A percentile compares a stretch with the other conserved stretches of the same genome.
Conservation (phyloP, 2,888 invertebrate genomes). For the Aradus depressus region DNA sequence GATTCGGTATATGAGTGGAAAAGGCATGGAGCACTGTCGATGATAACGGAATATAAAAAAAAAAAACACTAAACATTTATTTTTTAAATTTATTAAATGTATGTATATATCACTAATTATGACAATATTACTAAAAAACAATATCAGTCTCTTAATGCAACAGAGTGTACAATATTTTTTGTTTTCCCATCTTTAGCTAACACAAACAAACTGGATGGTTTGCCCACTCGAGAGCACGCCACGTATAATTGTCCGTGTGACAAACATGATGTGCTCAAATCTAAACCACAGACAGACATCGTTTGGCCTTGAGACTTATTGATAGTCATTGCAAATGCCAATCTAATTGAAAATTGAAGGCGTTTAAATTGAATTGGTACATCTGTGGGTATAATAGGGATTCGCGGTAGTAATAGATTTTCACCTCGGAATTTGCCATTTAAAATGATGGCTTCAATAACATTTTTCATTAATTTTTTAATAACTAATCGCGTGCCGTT, state of each 20-base stretch:
- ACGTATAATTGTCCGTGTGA: constrained; percentile 24
- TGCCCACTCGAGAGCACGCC: constrained; percentile 26
- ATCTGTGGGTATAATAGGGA: constrained; percentile 24
- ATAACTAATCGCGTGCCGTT: constrained; percentile 32
- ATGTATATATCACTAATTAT: too few species aligned
- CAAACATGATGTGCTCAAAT: constrained; percentile 24
- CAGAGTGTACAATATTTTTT: constrained; percentile 31
- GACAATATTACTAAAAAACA: too few species aligned
- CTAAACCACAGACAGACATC: constrained; percentile 18
- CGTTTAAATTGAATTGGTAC: constrained; percentile 24
- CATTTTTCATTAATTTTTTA: constrained; percentile 30
- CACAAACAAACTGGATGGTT: constrained; percentile 30
- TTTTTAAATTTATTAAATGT: too few species aligned
- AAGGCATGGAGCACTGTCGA: too few species aligned
- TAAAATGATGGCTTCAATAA: constrained; percentile 31
- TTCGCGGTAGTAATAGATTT: constrained; percentile 28
- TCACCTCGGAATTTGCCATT: constrained; percentile 28
- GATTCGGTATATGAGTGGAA: too few species aligned
- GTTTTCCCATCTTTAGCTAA: constrained; percentile 30
- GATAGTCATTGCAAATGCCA: constrained; percentile 26
- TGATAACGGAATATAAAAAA: too few species aligned
- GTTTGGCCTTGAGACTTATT: constrained; percentile 28
- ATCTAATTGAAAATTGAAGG: constrained; percentile 26
- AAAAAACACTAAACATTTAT: too few species aligned
- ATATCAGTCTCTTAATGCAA: too few species aligned